Percentiles rank a stretch among this genome's conserved stretches.
phyloP scores from a whole-genome alignment of 1,140 invertebrate species.

The Drosophila suzukii region DNA sequence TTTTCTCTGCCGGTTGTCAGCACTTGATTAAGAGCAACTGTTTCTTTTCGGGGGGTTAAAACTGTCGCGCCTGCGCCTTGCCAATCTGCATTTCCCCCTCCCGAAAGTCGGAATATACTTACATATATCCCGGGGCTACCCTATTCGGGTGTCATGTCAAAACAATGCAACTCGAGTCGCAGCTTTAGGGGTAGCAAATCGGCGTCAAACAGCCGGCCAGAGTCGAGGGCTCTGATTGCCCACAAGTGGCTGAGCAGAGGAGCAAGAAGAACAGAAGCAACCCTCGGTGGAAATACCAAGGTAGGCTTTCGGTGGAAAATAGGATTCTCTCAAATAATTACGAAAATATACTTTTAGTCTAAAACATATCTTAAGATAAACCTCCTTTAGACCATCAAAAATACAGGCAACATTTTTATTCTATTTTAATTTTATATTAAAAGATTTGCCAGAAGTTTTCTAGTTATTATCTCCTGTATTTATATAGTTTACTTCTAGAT shows the following conservation, averaged over 20 bases:
- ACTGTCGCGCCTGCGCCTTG: constrained; percentile 36
- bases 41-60: constrained; percentile 38
- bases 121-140: constrained; percentile 6
- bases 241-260: constrained; percentile 51
- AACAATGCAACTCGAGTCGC: constrained; percentile 71
- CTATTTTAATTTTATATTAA: too few species aligned
- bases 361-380: too few species aligned
- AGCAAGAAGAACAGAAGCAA: constrained; percentile 25
- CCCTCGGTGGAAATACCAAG: constrained; percentile 39
- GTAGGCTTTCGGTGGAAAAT: not conserved
- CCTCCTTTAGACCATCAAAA: too few species aligned
- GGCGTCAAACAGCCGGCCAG: constrained; percentile 18
- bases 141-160: constrained; percentile 71
- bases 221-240: constrained; percentile 62
- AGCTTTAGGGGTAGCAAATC: constrained; percentile 55
- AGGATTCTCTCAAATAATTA: too few species aligned
- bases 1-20: constrained; percentile 72
- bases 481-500: too few species aligned
- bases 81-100: not conserved
- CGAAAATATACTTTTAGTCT: too few species aligned
- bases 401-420: too few species aligned
- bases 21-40: constrained; percentile 80
- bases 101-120: not conserved
- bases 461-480: too few species aligned
- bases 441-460: too few species aligned